Percentiles rank a stretch among this genome's conserved stretches.
Evolutionary conservation across 2,888 invertebrate species (phyloP).

Genomic region (Tortricodes alternella): DNA sequence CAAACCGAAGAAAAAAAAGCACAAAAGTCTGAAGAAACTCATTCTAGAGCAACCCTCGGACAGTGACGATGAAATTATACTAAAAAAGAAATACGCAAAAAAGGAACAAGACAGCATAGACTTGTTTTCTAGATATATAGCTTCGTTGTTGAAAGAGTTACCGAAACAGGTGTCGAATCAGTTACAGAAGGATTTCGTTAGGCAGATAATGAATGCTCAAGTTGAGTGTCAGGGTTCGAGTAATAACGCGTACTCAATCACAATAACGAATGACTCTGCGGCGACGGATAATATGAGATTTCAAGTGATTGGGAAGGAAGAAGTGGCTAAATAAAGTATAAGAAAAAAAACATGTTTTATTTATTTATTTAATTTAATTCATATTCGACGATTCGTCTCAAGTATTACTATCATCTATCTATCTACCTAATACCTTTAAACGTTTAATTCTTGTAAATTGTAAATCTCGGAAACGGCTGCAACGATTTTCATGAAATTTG

Average conservation of each 20-base stretch:
- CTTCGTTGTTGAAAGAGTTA: slow-evolving; percentile 46
- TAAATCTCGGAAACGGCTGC: too few species aligned
- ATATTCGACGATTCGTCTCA: too few species aligned
- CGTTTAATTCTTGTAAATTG: too few species aligned
- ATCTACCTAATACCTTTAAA: too few species aligned
- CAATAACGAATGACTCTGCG: slow-evolving; percentile 20
- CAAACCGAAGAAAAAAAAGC: slow-evolving; percentile 14
- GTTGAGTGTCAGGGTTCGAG: slow-evolving; percentile 6
- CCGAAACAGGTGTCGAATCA: slow-evolving; percentile 44
- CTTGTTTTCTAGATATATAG: slow-evolving; percentile 48
- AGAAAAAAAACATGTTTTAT: too few species aligned
- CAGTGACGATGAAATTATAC: slow-evolving; percentile 35
- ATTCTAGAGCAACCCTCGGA: slow-evolving; percentile 5
- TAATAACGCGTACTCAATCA: slow-evolving; percentile 33
- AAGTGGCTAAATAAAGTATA: neutral
- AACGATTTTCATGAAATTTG: too few species aligned
- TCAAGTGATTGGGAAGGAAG: slow-evolving; percentile 10
- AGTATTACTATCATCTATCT: too few species aligned
- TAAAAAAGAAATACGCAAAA: slow-evolving; percentile 32
- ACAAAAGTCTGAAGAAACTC: slow-evolving; percentile 10
- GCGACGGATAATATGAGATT: slow-evolving; percentile 12
- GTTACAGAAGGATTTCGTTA: slow-evolving; percentile 49
- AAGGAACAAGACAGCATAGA: slow-evolving; percentile 40
- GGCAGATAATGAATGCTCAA: slow-evolving; percentile 38
- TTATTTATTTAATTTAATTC: too few species aligned